A percentile compares a stretch with the other conserved stretches of the same genome.
These are phyloP conservation scores for Erpornis zantholeuca DNA, from an alignment of 2,113 vertebrate genomes.

Conservation along the genomic window DNA sequence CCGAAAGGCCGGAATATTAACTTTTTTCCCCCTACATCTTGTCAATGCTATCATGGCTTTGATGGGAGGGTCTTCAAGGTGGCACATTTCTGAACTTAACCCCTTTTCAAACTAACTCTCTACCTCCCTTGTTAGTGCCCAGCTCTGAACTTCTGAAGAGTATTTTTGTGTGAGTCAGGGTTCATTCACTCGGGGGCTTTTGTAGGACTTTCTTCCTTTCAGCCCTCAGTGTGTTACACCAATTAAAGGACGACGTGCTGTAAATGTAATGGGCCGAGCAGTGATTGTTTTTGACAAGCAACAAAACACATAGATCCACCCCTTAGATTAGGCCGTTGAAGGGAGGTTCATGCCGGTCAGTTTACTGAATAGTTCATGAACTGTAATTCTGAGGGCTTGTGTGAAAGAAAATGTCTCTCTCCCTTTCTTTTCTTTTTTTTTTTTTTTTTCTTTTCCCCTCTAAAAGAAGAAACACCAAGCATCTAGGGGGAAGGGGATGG, in stretches of 20 bases:
- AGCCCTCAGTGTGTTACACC: slow-evolving; percentile 91
- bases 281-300: slow-evolving; percentile 99
- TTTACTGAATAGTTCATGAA: slow-evolving; percentile 90
- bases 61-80: slow-evolving; percentile 84
- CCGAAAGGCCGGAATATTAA: slow-evolving; percentile 67
- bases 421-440: slow-evolving; percentile 30
- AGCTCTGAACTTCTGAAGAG: slow-evolving; percentile 90
- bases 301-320: slow-evolving; percentile 99
- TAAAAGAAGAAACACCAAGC: slow-evolving; percentile 68
- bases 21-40: slow-evolving; percentile 75
- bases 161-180: slow-evolving; percentile 88
- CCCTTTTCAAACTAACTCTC: slow-evolving; percentile 81
- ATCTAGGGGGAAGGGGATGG: slow-evolving; percentile 47
- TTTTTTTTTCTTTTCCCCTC: not conserved
- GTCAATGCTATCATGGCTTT: slow-evolving; percentile 85
- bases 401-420: slow-evolving; percentile 80
- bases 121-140: slow-evolving; percentile 88
- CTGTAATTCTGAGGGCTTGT: slow-evolving; percentile 86
- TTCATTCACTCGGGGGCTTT: slow-evolving; percentile 86
- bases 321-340: slow-evolving; percentile 97
- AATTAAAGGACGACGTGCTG: slow-evolving; percentile 98
- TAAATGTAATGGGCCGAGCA: slow-evolving; percentile 97
- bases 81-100: slow-evolving; percentile 87
- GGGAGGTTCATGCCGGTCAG: slow-evolving; percentile 91
- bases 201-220: slow-evolving; percentile 87